A percentile compares a stretch with the other conserved stretches of the same genome.
These are phyloP conservation scores for Thryonomys swinderianus DNA, from an alignment of 2,113 vertebrate genomes.

Conservation along the genomic window DNA sequence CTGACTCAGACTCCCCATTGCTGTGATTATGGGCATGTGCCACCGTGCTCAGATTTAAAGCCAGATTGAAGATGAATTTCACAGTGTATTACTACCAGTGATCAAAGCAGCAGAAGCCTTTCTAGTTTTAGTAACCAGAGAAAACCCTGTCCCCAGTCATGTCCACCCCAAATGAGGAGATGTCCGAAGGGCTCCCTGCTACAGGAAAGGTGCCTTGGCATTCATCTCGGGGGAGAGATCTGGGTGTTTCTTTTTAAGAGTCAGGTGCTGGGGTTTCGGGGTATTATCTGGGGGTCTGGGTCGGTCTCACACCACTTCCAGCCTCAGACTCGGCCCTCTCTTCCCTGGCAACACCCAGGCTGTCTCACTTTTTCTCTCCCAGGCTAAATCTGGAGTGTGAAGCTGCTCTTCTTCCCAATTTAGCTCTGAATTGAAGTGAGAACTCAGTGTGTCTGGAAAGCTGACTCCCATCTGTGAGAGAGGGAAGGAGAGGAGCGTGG, in stretches of 20 bases:
- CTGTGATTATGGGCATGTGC: neutral
- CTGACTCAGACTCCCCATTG: neutral
- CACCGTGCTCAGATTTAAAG: neutral
- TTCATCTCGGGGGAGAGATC: neutral
- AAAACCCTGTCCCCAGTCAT: neutral
- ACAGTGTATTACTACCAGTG: neutral
- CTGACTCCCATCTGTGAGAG: constrained; percentile 76
- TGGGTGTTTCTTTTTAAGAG: constrained; percentile 45
- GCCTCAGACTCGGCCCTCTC: constrained; percentile 30
- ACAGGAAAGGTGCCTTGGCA: neutral
- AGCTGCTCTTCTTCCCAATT: constrained; percentile 81
- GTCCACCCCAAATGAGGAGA: neutral
- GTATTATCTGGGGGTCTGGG: neutral
- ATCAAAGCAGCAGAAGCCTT: neutral
- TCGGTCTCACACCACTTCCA: neutral
- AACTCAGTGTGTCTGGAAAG: constrained; percentile 78
- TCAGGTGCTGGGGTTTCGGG: neutral
- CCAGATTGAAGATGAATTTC: neutral
- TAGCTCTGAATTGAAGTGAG: constrained; percentile 82
- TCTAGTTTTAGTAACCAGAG: neutral
- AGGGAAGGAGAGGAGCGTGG: constrained; percentile 25
- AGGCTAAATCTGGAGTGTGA: constrained; percentile 81
- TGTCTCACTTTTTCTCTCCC: constrained; percentile 76
- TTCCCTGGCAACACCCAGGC: constrained; percentile 70
- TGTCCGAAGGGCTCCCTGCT: neutral